Base-by-base conservation (phyloP, 1,140 invertebrate genomes). In the Bombus picipes region DNA sequence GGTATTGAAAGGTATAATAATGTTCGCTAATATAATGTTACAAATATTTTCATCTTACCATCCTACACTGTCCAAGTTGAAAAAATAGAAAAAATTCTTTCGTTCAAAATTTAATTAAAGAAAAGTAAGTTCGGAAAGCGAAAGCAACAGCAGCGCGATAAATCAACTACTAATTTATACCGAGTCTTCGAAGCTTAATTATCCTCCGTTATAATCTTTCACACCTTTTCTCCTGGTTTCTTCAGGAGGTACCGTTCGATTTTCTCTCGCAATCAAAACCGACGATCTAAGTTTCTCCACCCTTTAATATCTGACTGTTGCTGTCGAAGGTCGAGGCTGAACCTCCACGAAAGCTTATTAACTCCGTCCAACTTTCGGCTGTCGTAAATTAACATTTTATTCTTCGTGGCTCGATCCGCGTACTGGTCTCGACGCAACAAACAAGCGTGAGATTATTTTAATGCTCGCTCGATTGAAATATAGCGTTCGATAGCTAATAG, bases 341-440 rank as follows among this genome's bases (percentile, higher is more conserved):
- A 81, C 65, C 25, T 59, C 37, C 68, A 37, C 39, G 41, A 41
- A 15, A 75, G 32, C 41, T 32, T 75, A 76, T 76, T 39, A 66
- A 76, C 72, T 68, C 72, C 25, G 13, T 18, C 9, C 32, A 75
- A 83, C 41, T 75, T 83, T 75, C 32, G 41, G 18, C 39, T 37
- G 18, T 37, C 71, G 62, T 83, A 83, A 83, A 75, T 83, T 83
- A 66, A 75, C 59, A 47, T 83, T 83, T 83, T 83, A 83, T 83
- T 59, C 59, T 22, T 9, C 2, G 32, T 25, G n/a, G 22, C 22
- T 22, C n/a, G n/a, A 74, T 66, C 10, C 71, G 32, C 57, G 1
- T 9, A 22, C 25, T 28, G 37, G 8, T 25, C 22, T 62, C 70
- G 77, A 18, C 18, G 22, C 41, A 57, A 53, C 68, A 34, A 83